These are phyloP conservation scores for Asarcornis scutulata DNA, from an alignment of 2,113 vertebrate species.

Conservation along the genomic window DNA sequence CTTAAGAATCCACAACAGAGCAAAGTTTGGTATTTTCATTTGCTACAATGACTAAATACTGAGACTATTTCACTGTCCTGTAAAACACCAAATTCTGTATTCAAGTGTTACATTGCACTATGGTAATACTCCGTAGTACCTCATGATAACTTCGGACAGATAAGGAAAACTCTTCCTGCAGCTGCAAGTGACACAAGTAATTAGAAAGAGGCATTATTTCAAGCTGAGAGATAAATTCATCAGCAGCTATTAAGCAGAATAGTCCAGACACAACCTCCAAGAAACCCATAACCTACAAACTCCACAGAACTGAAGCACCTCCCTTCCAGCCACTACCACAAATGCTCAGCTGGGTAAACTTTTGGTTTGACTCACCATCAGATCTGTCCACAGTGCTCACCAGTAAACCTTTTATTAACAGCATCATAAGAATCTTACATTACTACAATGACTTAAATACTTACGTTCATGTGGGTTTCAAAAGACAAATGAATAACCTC, in stretches of 20 bases:
- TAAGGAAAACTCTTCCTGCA: neutral
- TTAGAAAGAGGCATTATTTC: neutral
- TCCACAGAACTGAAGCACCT: accelerated
- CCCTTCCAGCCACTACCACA: neutral
- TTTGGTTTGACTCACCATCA: neutral
- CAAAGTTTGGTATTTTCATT: neutral
- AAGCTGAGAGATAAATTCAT: neutral
- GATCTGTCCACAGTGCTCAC: neutral
- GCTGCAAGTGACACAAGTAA: neutral
- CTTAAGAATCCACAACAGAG: neutral
- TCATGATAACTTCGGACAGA: neutral
- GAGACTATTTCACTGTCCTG: neutral
- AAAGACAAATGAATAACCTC: neutral
- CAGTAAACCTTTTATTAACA: neutral
- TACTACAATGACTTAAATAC: neutral
- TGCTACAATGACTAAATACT: neutral
- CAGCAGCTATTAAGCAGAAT: neutral
- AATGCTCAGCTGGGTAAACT: too few species aligned
- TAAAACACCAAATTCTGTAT: neutral
- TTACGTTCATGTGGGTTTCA: neutral
- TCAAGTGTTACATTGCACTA: neutral
- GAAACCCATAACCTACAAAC: neutral
- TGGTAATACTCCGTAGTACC: neutral
- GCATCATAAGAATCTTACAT: neutral
- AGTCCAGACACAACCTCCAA: neutral